Percentiles rank a stretch among this genome's conserved stretches.
phyloP scores from a whole-genome alignment of 2,113 vertebrate genomes.

The Abramis brama region DNA sequence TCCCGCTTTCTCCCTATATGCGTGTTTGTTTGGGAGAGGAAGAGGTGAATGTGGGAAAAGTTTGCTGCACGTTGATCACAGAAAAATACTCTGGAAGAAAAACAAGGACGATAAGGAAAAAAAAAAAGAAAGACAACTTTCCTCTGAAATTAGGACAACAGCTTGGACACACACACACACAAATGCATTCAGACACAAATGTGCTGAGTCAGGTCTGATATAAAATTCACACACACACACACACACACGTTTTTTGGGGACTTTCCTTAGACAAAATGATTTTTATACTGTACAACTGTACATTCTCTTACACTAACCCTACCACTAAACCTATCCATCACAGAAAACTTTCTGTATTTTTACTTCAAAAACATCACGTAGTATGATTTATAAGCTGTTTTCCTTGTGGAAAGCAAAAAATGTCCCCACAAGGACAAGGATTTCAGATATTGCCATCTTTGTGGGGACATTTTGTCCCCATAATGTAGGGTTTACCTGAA shows the following conservation, averaged over 20 bases:
- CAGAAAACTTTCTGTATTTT: too few species aligned
- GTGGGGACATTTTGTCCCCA: too few species aligned
- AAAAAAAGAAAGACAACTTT: constrained; percentile 9
- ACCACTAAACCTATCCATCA: too few species aligned
- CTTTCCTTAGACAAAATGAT: too few species aligned
- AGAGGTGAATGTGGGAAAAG: constrained; percentile 46
- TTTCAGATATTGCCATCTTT: too few species aligned
- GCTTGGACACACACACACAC: constrained; percentile 28
- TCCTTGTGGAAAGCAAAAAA: too few species aligned
- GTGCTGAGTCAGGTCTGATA: constrained; percentile 9
- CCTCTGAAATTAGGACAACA: constrained; percentile 3
- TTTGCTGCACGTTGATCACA: constrained; percentile 14
- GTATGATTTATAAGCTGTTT: too few species aligned
- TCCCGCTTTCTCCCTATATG: not conserved
- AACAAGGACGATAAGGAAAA: not conserved
- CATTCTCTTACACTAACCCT: too few species aligned
- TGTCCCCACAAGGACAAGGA: too few species aligned
- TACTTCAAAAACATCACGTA: too few species aligned
- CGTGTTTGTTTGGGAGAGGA: constrained; percentile 29
- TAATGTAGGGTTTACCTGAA: too few species aligned
- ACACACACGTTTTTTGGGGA: not conserved
- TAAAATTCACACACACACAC: not conserved
- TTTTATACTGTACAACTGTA: too few species aligned
- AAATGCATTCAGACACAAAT: not conserved
- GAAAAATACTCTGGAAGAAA: constrained; percentile 19